Conservation (phyloP, 2,797 vertebrate genomes). For the Danio kyathit region DNA sequence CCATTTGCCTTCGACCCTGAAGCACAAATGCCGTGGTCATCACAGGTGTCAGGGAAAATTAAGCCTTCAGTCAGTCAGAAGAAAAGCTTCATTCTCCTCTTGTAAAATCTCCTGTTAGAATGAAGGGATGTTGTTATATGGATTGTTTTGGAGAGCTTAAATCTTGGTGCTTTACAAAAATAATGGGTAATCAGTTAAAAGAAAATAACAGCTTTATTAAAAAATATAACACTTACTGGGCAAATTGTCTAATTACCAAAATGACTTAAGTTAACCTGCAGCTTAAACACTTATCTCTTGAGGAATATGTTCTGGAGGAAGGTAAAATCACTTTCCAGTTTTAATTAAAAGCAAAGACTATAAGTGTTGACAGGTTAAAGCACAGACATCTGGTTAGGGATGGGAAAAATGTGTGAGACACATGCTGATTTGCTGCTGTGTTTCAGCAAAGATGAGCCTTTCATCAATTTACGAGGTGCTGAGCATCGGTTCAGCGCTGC, state of each 20-base stretch:
- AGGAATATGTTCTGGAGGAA: not conserved
- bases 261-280: not conserved
- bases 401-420: constrained; percentile 57
- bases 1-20: constrained; percentile 72
- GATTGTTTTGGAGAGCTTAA: not conserved
- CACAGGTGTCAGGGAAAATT: constrained; percentile 68
- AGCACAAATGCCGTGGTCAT: constrained; percentile 73
- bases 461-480: constrained; percentile 55
- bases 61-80: constrained; percentile 25
- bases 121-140: not conserved
- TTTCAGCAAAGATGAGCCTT: constrained; percentile 51
- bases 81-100: constrained; percentile 5
- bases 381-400: constrained; percentile 61
- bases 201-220: not conserved
- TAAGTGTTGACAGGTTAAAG: constrained; percentile 68
- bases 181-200: not conserved
- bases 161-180: not conserved
- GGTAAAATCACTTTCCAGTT: not conserved
- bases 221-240: not conserved
- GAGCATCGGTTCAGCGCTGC: constrained; percentile 42
- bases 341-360: not conserved
- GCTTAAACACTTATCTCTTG: not conserved
- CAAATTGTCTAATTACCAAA: constrained; percentile 6
- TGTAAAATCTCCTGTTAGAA: not conserved
- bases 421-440: constrained; percentile 57